A percentile compares a stretch with the other conserved stretches of the same genome.
phyloP scores from a whole-genome alignment of 2,888 invertebrate species.

The Agriotes lineatus region DNA sequence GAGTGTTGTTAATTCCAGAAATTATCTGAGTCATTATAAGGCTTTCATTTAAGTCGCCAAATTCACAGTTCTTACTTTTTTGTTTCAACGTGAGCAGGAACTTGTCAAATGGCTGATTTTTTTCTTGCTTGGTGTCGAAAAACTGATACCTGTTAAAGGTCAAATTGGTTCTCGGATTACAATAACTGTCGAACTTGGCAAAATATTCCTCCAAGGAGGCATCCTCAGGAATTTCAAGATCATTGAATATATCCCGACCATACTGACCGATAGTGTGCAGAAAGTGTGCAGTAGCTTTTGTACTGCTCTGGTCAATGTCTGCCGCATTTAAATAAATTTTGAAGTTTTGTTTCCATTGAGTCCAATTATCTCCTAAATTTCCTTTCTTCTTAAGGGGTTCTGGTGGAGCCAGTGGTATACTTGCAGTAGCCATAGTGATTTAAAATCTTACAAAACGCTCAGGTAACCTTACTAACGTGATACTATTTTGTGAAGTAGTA shows the following conservation, averaged over 20 bases:
- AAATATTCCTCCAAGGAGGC: neutral
- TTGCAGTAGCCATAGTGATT: slow-evolving; percentile 4
- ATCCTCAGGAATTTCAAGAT: neutral
- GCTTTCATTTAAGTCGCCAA: slow-evolving; percentile 39
- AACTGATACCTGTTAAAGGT: slow-evolving; percentile 40
- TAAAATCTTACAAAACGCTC: too few relatives aligned
- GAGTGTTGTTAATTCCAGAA: slow-evolving; percentile 12
- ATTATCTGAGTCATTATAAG: slow-evolving; percentile 33
- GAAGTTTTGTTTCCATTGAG: slow-evolving; percentile 28
- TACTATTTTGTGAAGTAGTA: too few relatives aligned
- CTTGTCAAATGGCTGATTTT: slow-evolving; percentile 41
- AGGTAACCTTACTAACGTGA: too few relatives aligned
- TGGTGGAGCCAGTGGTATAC: slow-evolving; percentile 2
- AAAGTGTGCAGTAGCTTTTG: slow-evolving; percentile 12
- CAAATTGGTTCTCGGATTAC: slow-evolving; percentile 22
- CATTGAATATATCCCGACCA: slow-evolving; percentile 24
- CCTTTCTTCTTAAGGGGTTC: slow-evolving; percentile 14
- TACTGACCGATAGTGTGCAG: slow-evolving; percentile 29
- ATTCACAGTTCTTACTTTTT: slow-evolving; percentile 28
- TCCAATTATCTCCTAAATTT: slow-evolving; percentile 28
- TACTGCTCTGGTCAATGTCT: slow-evolving; percentile 5
- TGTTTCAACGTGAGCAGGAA: slow-evolving; percentile 43
- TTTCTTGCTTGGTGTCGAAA: slow-evolving; percentile 40
- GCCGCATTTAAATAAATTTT: slow-evolving; percentile 24
- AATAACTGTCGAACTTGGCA: slow-evolving; percentile 22